Evolutionary conservation across 92 coral and sea anemone genomes (phyloP), one percentile per base, ranked within the genome.

Genomic region (Porites rus): DNA sequence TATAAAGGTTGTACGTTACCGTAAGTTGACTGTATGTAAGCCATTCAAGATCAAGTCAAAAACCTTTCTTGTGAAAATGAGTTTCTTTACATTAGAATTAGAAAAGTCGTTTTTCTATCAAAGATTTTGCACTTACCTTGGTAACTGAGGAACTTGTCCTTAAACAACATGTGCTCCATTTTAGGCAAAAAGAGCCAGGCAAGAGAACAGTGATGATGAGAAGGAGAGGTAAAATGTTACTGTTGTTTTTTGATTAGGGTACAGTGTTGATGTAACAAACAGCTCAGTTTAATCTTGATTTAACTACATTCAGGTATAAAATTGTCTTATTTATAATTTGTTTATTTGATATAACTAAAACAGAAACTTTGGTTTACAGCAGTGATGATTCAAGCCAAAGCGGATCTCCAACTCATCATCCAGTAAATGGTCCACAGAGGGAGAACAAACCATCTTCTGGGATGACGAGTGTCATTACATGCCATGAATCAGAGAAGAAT

Each of bases 151-250:
- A 54, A 54, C 14, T 10, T 10, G 60, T 54, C 11, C 14, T 13
- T 13, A 54, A 8, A 9, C 60, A 54, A 2, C 58, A 59, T 66
- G 53, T 86, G 75, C 51, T 84, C 67, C 56, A 87, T 77, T 90
- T 46, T 21, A 95, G 98, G 94, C 94, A 72, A 95, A 95, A 84
- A 93, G 98, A 92, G 87, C 97, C 60, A 85, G 97, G 50, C 94
- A 88, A 75, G 98, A 95, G 38, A 90, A 90, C 88, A 83, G 90
- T 75, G 87, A 90, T 38, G 93, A 95, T 70, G 95, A 93, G 86
- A 93, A 89, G 78, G 96, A 93, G 68, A 92, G 96, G 96, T 95
- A 56, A 75, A 69, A 60, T 59, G 60, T 77, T 61, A 18, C 43
- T 77, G 21, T 75, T 11, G 65, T 22, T 13, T 10, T 0, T 54